Base-by-base conservation (phyloP, 2,113 vertebrate genomes). In the Calypte anna region DNA sequence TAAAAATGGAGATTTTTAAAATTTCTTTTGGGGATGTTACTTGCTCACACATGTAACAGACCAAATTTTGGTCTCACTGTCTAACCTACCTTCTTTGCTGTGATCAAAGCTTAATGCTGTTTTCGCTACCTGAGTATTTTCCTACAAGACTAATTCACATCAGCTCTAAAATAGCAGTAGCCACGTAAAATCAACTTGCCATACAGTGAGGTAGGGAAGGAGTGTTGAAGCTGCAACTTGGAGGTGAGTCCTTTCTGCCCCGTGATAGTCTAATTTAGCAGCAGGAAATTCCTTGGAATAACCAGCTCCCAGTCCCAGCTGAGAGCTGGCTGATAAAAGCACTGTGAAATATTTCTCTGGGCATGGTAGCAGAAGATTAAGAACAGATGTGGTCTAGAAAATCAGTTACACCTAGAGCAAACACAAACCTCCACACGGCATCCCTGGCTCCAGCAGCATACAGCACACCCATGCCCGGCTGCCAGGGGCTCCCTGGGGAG, bases 251-350 rank as follows among this genome's bases (percentile, higher is more conserved):
- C 22, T 59, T 75, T 91, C 86, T 82, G 62, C 46, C 33, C 48
- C 86, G 38, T 36, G 54, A 89, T 40, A 93, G 57, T 73, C 68
- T 91, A 82, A 94, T 92, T 86, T 93, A 88, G 70, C 94, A 93
- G 90, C 86, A 97, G 96, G 83, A 96, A 96, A 96, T 96, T 93
- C 93, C 94, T 94, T 14, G 22, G 86, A 94, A 91, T 90, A 96
- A 86, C 68, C 93, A 94, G 64, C 61, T 91, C 62, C 59, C 68
- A 57, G 33, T 88, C 94, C 68, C 84, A 88, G 48, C 68, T 61
- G 88, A 94, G 89, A 94, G 63, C 72, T 91, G 91, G 88, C 88
- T 91, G 94, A 95, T 94, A 94, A 92, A 96, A 95, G 46, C 3
- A 1, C 78, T 67, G 95, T 78, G 90, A 94, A 95, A 86, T 77